phyloP scores from a whole-genome alignment of 2,888 invertebrate genomes.

The Oscheius sp. region DNA sequence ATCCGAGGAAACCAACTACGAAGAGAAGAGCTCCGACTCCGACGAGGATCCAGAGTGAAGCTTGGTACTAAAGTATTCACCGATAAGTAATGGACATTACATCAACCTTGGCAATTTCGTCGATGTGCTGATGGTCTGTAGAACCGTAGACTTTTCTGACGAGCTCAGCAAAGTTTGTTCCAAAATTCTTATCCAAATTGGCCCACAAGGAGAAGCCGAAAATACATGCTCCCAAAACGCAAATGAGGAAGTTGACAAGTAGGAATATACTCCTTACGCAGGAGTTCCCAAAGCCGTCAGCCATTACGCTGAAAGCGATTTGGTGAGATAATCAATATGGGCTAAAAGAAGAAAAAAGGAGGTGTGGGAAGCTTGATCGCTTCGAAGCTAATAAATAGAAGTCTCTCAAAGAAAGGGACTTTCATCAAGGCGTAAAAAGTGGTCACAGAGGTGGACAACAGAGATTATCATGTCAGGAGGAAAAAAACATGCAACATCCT shows the following conservation, averaged over 20 bases:
- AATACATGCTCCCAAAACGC: slow-evolving; percentile 67
- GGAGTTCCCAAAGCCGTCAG: slow-evolving; percentile 66
- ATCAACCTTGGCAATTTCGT: slow-evolving; percentile 62
- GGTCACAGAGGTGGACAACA: neutral
- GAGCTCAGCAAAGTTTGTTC: slow-evolving; percentile 50
- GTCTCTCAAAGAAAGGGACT: too few species aligned
- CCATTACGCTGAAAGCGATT: slow-evolving; percentile 52
- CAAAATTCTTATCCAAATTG: slow-evolving; percentile 69
- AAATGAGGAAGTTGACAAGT: slow-evolving; percentile 65
- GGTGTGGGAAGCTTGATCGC: neutral
- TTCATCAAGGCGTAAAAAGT: too few species aligned
- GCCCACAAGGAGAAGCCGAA: slow-evolving; percentile 72
- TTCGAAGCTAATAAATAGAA: too few species aligned
- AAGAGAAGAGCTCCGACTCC: slow-evolving; percentile 69
- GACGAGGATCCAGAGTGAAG: slow-evolving; percentile 71
- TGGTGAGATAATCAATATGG: neutral
- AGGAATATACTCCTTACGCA: slow-evolving; percentile 69
- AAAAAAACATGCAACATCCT: slow-evolving; percentile 7
- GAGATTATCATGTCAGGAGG: neutral
- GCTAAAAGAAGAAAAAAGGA: neutral
- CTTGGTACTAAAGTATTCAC: slow-evolving; percentile 66
- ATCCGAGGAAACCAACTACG: slow-evolving; percentile 71
- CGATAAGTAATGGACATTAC: neutral
- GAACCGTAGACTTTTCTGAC: slow-evolving; percentile 48
- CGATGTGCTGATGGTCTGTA: slow-evolving; percentile 42